These are phyloP conservation scores for Halocaridina rubra DNA, from an alignment of 2,888 invertebrate genomes.

Conservation along the genomic window DNA sequence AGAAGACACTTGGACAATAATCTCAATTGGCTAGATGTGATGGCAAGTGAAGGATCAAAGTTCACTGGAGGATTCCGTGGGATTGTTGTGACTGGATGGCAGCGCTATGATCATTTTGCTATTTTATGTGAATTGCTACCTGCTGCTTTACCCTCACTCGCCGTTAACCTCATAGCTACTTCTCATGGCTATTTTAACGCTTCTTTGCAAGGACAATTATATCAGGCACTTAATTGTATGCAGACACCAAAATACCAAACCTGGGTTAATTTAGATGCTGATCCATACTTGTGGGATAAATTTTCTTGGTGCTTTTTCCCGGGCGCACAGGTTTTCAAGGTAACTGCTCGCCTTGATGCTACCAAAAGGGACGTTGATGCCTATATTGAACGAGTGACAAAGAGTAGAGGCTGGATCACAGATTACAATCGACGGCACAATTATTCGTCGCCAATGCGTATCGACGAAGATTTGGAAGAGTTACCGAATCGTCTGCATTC, in stretches of 20 bases:
- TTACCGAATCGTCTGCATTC: constrained; percentile 49
- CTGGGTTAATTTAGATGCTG: constrained; percentile 74
- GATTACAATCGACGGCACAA: constrained; percentile 76
- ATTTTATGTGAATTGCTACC: constrained; percentile 67
- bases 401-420: constrained; percentile 77
- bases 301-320: constrained; percentile 76
- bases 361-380: constrained; percentile 69
- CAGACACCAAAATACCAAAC: constrained; percentile 65
- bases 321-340: constrained; percentile 73
- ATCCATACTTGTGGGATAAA: constrained; percentile 76
- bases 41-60: constrained; percentile 73
- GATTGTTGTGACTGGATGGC: constrained; percentile 73
- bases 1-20: constrained; percentile 79
- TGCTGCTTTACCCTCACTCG: constrained; percentile 66
- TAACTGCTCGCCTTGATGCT: constrained; percentile 70
- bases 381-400: constrained; percentile 64
- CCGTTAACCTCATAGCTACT: constrained; percentile 65
- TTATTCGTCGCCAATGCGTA: constrained; percentile 74
- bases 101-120: constrained; percentile 67
- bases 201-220: constrained; percentile 70
- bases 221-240: constrained; percentile 73
- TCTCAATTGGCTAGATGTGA: constrained; percentile 75
- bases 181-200: constrained; percentile 75
- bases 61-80: constrained; percentile 72
- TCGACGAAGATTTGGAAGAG: constrained; percentile 69